Conservation (phyloP, 2,888 invertebrate species). For the Papilio demoleus region DNA sequence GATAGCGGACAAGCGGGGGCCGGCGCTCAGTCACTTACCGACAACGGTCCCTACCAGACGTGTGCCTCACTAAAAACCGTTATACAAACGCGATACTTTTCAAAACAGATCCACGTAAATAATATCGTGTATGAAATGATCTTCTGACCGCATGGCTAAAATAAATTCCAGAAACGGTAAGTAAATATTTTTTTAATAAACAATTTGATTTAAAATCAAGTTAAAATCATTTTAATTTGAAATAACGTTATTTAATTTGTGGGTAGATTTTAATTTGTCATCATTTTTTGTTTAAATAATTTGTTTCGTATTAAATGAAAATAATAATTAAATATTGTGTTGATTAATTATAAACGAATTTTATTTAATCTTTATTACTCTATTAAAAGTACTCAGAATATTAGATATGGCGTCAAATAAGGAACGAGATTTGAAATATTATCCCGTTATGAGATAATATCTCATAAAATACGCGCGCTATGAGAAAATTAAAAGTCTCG, state of each 20-base stretch:
- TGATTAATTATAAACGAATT: too few species aligned
- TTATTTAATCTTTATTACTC: too few species aligned
- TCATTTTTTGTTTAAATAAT: background rate
- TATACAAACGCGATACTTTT: slow-evolving; percentile 32
- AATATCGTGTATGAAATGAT: slow-evolving; percentile 36
- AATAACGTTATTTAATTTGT: background rate
- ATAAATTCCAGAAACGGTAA: slow-evolving; percentile 23
- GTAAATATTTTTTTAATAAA: background rate
- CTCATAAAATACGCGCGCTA: slow-evolving; percentile 19
- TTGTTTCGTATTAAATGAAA: too few species aligned
- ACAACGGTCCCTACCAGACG: slow-evolving; percentile 68
- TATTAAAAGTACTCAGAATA: background rate
- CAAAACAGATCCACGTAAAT: slow-evolving; percentile 43
- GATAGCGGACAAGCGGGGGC: slow-evolving; percentile 70
- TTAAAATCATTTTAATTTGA: background rate
- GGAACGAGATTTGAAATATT: slow-evolving; percentile 35
- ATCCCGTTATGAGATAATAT: slow-evolving; percentile 34
- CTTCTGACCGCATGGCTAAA: slow-evolving; percentile 21
- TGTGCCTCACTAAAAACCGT: slow-evolving; percentile 51
- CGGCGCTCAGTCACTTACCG: slow-evolving; percentile 73
- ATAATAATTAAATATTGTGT: too few species aligned
- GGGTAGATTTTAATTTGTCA: background rate
- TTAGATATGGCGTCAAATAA: slow-evolving; percentile 20
- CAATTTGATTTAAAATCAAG: background rate
- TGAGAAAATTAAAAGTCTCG: slow-evolving; percentile 29